Evolutionary conservation across 2,888 invertebrate genomes (phyloP).

Genomic region (Thymelicus acteon): DNA sequence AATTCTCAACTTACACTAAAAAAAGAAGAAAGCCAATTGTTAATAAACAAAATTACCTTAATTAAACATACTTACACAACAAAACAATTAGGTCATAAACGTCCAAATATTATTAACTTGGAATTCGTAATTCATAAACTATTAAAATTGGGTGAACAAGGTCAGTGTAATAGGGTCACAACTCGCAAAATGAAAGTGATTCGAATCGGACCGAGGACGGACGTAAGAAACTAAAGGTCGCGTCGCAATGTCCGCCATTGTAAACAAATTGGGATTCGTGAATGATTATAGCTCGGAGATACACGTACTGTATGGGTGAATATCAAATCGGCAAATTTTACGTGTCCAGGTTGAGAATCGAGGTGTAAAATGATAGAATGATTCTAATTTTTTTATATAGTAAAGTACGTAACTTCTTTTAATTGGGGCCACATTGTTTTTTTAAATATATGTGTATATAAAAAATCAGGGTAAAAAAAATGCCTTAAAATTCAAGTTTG

Average conservation of each 20-base stretch:
- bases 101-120: slow-evolving; percentile 1
- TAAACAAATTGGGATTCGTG: slow-evolving; percentile 34
- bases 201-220: slow-evolving; percentile 45
- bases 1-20: too few relatives aligned
- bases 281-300: slow-evolving; percentile 10
- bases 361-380: too few relatives aligned
- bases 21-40: background rate
- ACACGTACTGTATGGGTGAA: background rate
- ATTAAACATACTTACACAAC: too few relatives aligned
- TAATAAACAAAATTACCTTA: background rate
- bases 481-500: too few relatives aligned
- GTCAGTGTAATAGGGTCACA: slow-evolving; percentile 49
- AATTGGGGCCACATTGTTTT: too few relatives aligned
- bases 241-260: slow-evolving; percentile 51
- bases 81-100: slow-evolving; percentile 9
- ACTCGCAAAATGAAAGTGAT: slow-evolving; percentile 50
- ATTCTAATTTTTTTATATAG: too few relatives aligned
- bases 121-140: slow-evolving; percentile 25
- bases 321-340: too few relatives aligned
- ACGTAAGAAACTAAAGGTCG: slow-evolving; percentile 48
- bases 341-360: too few relatives aligned
- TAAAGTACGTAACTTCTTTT: too few relatives aligned
- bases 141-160: slow-evolving; percentile 42
- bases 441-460: too few relatives aligned
- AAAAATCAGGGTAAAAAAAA: too few relatives aligned